Evolutionary conservation across 2,888 invertebrate genomes (phyloP), one percentile per base, ranked within the genome.

Genomic region (Dinocampus coccinellae): DNA sequence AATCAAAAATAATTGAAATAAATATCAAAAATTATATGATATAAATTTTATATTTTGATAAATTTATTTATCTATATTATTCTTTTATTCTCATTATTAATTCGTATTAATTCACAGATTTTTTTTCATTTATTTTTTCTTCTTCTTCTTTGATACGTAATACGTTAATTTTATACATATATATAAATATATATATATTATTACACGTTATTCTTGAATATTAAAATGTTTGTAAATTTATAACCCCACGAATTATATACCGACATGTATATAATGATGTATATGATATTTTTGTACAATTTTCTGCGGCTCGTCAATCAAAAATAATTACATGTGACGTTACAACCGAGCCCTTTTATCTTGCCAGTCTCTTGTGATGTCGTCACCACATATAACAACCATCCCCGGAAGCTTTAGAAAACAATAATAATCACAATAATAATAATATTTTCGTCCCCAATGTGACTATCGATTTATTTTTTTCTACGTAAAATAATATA

Each of bases 201-300:
- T 55, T 57, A 57, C 57, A 26, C 58, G 33, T 58, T 34, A n/a
- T 33, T 33, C 53, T 75, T 66, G 66, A 74, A 73, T 75, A 74
- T 75, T 63, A 69, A 47, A 70, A 64, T 66, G 64, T 66, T 60
- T 67, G 55, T 62, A 70, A 70, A 75, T 75, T 75, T 75, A 75
- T 74, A 70, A 34, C 52, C 33, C 24, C 29, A 20, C 57, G 34
- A 47, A 16, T 16, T 16, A 20, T 16, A 58, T 33, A 13, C 29
- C 16, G 11, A 2, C 13, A 29, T 57, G 42, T 62, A 47, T 53
- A 61, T 55, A 64, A 63, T 57, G 63, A 20, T 26, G 36, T 13
- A n/a, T n/a, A 55, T 58, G 34, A 42, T 39, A 58, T 53, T 73
- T 69, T 47, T 53, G 72, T 69, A 72, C 68, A 66, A 73, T 72